Evolutionary conservation across 1,140 invertebrate genomes (phyloP).

Genomic region (Cherax quadricarinatus): DNA sequence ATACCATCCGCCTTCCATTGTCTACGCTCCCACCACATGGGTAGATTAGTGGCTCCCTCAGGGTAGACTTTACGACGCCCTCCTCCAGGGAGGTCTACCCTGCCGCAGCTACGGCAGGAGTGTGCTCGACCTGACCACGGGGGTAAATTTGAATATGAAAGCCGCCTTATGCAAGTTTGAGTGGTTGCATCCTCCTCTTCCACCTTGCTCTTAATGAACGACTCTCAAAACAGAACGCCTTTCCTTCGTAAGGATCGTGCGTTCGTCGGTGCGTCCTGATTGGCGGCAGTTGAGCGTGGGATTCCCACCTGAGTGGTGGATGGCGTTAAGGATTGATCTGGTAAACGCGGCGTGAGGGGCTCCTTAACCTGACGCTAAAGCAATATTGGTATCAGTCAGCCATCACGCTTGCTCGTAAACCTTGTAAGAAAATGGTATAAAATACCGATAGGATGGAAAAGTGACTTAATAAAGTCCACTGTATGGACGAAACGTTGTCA

Average conservation of each 20-base stretch:
- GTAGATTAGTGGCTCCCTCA: neutral
- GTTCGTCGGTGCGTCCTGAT: neutral
- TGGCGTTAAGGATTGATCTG: too few species aligned
- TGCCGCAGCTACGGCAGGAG: neutral
- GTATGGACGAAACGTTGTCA: too few species aligned
- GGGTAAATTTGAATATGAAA: neutral
- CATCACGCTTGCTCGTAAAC: too few species aligned
- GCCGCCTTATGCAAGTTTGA: neutral
- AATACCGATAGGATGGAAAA: too few species aligned
- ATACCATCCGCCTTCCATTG: neutral
- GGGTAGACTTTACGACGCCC: neutral
- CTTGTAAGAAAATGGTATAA: too few species aligned
- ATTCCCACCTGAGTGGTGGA: too few species aligned
- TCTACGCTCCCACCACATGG: neutral
- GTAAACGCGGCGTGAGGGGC: too few species aligned
- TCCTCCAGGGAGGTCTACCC: neutral
- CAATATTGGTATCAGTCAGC: too few species aligned
- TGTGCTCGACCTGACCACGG: neutral
- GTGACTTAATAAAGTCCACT: too few species aligned
- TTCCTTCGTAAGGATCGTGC: neutral
- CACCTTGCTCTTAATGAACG: neutral
- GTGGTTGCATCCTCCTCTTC: neutral
- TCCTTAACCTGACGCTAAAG: too few species aligned
- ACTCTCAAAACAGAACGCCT: neutral
- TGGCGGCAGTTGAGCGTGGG: neutral